These are phyloP conservation scores for Folsomia candida DNA, from an alignment of 2,888 invertebrate genomes.

Conservation along the genomic window DNA sequence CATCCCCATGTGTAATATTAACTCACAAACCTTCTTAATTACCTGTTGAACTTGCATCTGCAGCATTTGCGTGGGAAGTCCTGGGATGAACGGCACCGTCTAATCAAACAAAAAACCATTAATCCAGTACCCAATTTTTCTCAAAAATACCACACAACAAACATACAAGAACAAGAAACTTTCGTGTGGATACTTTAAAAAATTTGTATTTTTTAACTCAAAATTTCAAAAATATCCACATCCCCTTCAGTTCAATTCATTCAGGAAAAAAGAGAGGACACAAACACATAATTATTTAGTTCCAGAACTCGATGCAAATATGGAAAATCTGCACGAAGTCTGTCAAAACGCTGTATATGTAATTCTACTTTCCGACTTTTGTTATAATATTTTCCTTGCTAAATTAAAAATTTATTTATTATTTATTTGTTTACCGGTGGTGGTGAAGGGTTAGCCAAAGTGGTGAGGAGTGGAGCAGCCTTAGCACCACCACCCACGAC, in stretches of 20 bases:
- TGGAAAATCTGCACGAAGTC: not conserved
- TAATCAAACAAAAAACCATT: not conserved
- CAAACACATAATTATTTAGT: not conserved
- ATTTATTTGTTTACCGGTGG: constrained; percentile 46
- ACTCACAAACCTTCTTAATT: not conserved
- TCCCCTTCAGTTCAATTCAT: not conserved
- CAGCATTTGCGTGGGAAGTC: constrained; percentile 33
- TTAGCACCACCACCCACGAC: not conserved
- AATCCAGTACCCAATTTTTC: not conserved
- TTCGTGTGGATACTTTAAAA: too few relatives aligned
- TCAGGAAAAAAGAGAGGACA: not conserved
- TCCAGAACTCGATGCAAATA: not conserved
- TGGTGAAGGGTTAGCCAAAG: too few relatives aligned
- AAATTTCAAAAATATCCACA: not conserved
- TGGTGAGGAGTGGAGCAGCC: not conserved
- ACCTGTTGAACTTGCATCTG: constrained; percentile 50
- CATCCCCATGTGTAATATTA: not conserved
- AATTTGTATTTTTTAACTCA: too few relatives aligned
- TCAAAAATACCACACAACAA: not conserved
- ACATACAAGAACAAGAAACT: too few relatives aligned
- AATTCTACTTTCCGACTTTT: constrained; percentile 13
- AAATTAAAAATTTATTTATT: constrained; percentile 39
- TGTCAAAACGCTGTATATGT: constrained; percentile 23
- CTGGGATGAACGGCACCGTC: constrained; percentile 15
- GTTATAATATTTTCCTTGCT: constrained; percentile 23